A percentile compares a stretch with the other conserved stretches of the same genome.
These are phyloP conservation scores for Caenorhabditis sp. DNA, from an alignment of 2,888 invertebrate genomes.

Conservation along the genomic window DNA sequence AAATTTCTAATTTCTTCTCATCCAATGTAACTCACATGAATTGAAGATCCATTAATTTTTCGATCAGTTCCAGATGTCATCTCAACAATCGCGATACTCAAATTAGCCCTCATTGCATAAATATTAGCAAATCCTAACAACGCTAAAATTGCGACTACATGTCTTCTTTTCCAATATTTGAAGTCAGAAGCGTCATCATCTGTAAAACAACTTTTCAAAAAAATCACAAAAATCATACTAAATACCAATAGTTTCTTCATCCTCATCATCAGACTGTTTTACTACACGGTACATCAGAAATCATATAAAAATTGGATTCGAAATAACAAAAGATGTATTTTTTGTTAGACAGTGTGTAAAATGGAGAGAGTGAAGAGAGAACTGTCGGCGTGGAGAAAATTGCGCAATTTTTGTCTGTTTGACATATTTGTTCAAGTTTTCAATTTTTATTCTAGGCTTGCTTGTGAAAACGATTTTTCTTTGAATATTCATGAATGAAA, in stretches of 20 bases:
- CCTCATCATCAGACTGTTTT: slow-evolving; percentile 24
- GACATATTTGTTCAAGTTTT: neutral
- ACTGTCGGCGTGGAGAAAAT: neutral
- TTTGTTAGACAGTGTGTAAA: neutral
- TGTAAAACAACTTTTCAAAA: slow-evolving; percentile 9
- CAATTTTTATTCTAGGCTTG: neutral
- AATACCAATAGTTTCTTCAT: slow-evolving; percentile 9
- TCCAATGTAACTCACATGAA: slow-evolving; percentile 52
- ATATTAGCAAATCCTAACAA: slow-evolving; percentile 73
- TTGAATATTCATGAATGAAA: too few species aligned
- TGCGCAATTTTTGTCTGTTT: neutral
- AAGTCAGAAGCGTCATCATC: slow-evolving; percentile 25
- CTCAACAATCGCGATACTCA: slow-evolving; percentile 64
- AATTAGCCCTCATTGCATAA: slow-evolving; percentile 73
- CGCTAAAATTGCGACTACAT: slow-evolving; percentile 72
- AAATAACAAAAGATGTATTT: neutral
- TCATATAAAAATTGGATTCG: neutral
- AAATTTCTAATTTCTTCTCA: too few species aligned
- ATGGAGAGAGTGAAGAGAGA: neutral
- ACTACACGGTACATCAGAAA: slow-evolving; percentile 28
- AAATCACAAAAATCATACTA: neutral
- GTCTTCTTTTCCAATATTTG: slow-evolving; percentile 61
- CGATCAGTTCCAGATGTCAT: slow-evolving; percentile 52
- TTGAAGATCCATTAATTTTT: slow-evolving; percentile 45
- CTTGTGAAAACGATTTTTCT: too few species aligned